Evolutionary conservation across 2,113 vertebrate species (phyloP).

Genomic region (Nothoprocta perdicaria): DNA sequence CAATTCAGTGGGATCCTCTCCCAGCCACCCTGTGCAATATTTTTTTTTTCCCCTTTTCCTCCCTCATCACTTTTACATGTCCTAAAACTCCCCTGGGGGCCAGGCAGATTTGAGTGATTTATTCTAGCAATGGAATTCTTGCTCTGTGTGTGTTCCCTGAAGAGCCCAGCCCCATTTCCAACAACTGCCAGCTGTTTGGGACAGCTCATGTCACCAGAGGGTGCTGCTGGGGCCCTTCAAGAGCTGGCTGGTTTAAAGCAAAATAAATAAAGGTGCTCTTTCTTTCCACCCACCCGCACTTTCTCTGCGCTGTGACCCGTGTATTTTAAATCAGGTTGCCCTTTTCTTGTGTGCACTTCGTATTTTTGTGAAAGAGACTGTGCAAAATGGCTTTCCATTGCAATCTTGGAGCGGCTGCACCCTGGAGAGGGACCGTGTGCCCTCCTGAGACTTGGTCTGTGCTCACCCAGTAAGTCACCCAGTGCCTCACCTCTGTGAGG

Average conservation of each 20-base stretch:
- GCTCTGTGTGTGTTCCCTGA: not conserved
- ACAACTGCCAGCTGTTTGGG: not conserved
- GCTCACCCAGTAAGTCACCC: not conserved
- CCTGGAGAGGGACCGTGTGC: not conserved
- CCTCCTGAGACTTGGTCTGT: not conserved
- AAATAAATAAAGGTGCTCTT: not conserved
- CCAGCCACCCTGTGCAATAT: not conserved
- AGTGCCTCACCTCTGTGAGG: not conserved
- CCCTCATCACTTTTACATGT: not conserved
- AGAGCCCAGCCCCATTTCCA: not conserved
- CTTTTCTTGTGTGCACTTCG: not conserved
- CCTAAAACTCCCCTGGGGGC: not conserved
- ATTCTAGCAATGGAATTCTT: not conserved
- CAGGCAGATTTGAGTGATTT: not conserved
- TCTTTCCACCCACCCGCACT: rapidly evolving
- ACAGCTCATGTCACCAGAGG: slow-evolving; percentile 42
- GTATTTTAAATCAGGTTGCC: not conserved
- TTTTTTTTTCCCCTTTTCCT: not conserved
- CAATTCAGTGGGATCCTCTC: not conserved
- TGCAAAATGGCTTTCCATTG: not conserved
- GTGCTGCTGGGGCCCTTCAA: slow-evolving; percentile 44
- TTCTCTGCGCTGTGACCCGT: rapidly evolving
- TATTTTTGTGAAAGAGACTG: not conserved
- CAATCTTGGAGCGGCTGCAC: not conserved
- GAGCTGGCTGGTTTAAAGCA: not conserved